A percentile compares a stretch with the other conserved stretches of the same genome.
phyloP scores from a whole-genome alignment of 2,113 vertebrate genomes.

The Ophthalmolycus amberensis region DNA sequence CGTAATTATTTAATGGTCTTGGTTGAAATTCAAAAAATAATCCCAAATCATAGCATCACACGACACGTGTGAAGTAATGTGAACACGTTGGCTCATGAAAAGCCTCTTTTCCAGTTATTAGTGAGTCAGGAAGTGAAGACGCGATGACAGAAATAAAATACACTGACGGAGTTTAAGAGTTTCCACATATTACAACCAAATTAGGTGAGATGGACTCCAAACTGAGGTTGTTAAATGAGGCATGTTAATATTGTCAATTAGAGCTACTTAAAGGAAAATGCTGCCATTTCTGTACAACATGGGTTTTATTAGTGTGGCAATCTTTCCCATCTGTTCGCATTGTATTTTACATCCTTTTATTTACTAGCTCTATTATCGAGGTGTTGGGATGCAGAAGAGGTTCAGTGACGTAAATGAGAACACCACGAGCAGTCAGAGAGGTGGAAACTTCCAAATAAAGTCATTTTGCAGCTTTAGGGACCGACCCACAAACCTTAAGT shows the following conservation, averaged over 20 bases:
- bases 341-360: background rate
- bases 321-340: background rate
- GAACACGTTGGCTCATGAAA: background rate
- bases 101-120: background rate
- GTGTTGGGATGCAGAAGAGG: background rate
- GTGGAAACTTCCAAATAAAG: background rate
- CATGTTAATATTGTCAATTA: background rate
- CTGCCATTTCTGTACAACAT: background rate
- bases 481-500: slow-evolving; percentile 37
- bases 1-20: background rate
- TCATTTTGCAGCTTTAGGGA: slow-evolving; percentile 40
- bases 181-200: background rate
- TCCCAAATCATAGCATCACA: background rate
- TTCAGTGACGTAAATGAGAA: background rate
- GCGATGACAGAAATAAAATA: background rate
- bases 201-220: background rate
- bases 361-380: background rate
- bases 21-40: background rate
- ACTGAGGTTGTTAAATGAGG: background rate
- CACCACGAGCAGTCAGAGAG: background rate
- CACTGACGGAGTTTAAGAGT: background rate
- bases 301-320: background rate
- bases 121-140: background rate
- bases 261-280: background rate
- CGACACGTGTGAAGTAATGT: background rate